A percentile compares a stretch with the other conserved stretches of the same genome.
Evolutionary conservation across 2,888 invertebrate genomes (phyloP).

Genomic region (Cosmorhoe ocellata): DNA sequence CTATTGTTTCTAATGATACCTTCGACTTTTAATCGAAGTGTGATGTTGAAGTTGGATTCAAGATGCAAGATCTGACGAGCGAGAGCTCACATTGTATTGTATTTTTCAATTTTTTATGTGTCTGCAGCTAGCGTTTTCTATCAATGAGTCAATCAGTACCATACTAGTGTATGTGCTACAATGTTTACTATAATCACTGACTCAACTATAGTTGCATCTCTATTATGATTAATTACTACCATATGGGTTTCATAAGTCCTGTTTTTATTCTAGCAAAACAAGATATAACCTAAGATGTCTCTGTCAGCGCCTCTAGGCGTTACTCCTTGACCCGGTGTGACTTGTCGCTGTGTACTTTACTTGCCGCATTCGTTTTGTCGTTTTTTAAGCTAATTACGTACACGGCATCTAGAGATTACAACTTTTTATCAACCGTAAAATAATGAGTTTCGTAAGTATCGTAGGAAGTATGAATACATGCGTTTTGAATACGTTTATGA

Average conservation of each 20-base stretch:
- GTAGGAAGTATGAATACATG: too few species aligned
- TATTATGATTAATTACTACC: slow-evolving; percentile 42
- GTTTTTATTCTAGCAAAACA: slow-evolving; percentile 7
- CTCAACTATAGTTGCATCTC: slow-evolving; percentile 21
- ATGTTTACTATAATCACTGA: slow-evolving; percentile 9
- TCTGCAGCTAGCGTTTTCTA: slow-evolving; percentile 32
- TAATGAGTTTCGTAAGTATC: too few species aligned
- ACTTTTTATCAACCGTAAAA: slow-evolving; percentile 11
- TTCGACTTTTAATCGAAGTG: neutral
- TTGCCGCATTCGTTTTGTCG: slow-evolving; percentile 16
- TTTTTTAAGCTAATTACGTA: slow-evolving; percentile 23
- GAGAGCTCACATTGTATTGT: slow-evolving; percentile 10
- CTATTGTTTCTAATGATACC: slow-evolving; percentile 10
- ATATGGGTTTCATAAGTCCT: slow-evolving; percentile 8
- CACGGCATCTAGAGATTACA: slow-evolving; percentile 26
- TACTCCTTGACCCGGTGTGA: slow-evolving; percentile 58
- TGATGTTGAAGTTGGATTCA: neutral
- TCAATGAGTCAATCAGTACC: slow-evolving; percentile 49
- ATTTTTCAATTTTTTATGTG: slow-evolving; percentile 9
- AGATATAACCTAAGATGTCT: slow-evolving; percentile 11
- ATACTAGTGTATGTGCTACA: neutral
- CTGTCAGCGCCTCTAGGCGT: slow-evolving; percentile 41
- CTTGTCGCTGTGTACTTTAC: slow-evolving; percentile 20
- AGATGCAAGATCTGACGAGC: too few species aligned
- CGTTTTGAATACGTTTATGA: too few species aligned